Conservation (phyloP, 92 coral and sea anemone genomes). For the Heliopora coerulea region DNA sequence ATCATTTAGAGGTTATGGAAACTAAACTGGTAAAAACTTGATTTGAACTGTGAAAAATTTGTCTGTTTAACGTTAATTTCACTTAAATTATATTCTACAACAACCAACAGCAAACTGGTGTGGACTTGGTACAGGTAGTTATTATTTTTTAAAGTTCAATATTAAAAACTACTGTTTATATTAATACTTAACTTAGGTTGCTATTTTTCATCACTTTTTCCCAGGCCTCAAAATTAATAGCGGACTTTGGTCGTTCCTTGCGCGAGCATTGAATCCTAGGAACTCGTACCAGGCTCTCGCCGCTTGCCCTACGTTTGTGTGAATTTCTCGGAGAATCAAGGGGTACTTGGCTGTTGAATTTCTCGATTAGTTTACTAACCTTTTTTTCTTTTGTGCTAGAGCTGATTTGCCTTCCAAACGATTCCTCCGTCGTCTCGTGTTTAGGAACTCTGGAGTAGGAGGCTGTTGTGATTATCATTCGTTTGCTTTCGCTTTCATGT, state of each 20-base stretch:
- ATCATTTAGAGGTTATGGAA: too few relatives aligned
- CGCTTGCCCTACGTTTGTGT: not conserved
- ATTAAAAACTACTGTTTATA: not conserved
- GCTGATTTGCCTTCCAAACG: not conserved
- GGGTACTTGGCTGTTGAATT: slow-evolving; percentile 1
- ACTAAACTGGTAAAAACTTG: too few relatives aligned
- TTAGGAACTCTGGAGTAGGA: slow-evolving; percentile 23
- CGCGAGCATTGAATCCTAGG: slow-evolving; percentile 29
- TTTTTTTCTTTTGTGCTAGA: slow-evolving; percentile 10
- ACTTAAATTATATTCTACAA: too few relatives aligned
- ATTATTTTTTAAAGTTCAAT: too few relatives aligned
- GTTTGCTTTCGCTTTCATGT: not conserved
- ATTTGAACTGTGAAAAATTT: too few relatives aligned
- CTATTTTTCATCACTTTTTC: slow-evolving; percentile 4
- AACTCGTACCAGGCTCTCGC: slow-evolving; percentile 12
- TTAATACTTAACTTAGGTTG: not conserved
- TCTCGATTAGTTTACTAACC: slow-evolving; percentile 33
- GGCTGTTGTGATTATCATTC: slow-evolving; percentile 35
- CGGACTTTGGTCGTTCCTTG: slow-evolving; percentile 34
- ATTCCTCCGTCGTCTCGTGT: slow-evolving; percentile 1
- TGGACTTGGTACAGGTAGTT: too few relatives aligned
- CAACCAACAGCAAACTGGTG: too few relatives aligned
- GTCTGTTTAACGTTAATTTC: too few relatives aligned
- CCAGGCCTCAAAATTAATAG: slow-evolving; percentile 33
- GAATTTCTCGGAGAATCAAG: not conserved